Base-by-base conservation (phyloP, 2,888 invertebrate genomes). In the Gandaritis pyraliata region DNA sequence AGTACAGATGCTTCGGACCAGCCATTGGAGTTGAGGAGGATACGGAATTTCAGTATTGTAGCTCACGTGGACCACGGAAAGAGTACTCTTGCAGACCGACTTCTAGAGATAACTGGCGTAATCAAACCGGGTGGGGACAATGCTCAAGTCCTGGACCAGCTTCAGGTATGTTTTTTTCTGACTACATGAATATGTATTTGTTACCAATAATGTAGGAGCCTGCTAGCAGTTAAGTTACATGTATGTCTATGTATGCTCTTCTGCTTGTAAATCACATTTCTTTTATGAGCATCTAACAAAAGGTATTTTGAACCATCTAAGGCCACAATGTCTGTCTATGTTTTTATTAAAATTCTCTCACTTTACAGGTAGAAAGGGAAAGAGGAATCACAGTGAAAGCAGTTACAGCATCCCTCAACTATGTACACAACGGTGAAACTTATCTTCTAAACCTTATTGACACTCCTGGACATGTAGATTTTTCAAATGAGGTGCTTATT, bases 21-120 rank as follows among this genome's bases (percentile, higher is more conserved):
- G 33, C 63, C 59, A 23, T 61, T 82, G 48, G 83, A 87, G 41
- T 77, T 83, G n/a, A 77, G 71, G 43, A 85, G 78, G 69, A 97
- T 98, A 46, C 93, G 98, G 60, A 99, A 99, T 85, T 98, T 99
- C 80, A 97, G 98, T 86, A 99, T 99, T 76, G 98, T 99, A 66
- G 99, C 99, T n/a, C 99, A 99, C 88, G 97, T 99, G 1, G 99
- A 99, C 85, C 99, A 99, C 93, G 99, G 99, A 0, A 99, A 99
- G 91, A 98, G 98, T 85, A 99, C 99, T 0, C 88, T 99, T 61
- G 98, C 99, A 0, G 99, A 99, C 84, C 93, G 99, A 58, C 85
- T 99, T n/a, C 86, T 99, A 12, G 99, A 99, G 94, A 87, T 96
- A 57, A 98, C 98, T 15, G 98, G 98, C 70, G 95, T 95, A 0